These are phyloP conservation scores for Theretra japonica DNA, from an alignment of 2,888 invertebrate species.

Conservation along the genomic window DNA sequence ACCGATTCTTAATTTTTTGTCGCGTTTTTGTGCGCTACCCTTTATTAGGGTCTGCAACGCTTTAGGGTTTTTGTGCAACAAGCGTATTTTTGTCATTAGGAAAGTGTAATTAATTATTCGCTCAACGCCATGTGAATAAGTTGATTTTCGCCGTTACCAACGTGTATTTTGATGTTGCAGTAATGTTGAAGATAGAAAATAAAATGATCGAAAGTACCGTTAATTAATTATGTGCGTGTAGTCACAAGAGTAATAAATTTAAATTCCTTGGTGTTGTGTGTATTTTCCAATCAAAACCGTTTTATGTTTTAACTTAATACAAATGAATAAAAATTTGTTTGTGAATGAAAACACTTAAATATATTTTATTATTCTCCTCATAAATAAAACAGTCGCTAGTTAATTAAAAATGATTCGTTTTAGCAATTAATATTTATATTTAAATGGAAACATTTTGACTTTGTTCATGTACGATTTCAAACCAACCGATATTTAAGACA, in stretches of 20 bases:
- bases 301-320: background rate
- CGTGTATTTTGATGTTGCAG: constrained; percentile 23
- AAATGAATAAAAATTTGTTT: background rate
- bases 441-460: too few species aligned
- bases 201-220: constrained; percentile 22
- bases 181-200: constrained; percentile 20
- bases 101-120: constrained; percentile 37
- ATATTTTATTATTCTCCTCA: background rate
- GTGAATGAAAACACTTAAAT: background rate
- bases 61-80: constrained; percentile 80
- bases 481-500: too few species aligned
- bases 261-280: constrained; percentile 24
- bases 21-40: constrained; percentile 73
- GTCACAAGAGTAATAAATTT: constrained; percentile 27
- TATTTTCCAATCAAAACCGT: constrained; percentile 17
- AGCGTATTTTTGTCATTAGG: constrained; percentile 52
- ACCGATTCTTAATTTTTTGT: constrained; percentile 84
- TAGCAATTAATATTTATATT: background rate
- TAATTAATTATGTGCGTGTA: constrained; percentile 11
- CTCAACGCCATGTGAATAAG: constrained; percentile 14
- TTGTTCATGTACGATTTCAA: too few species aligned
- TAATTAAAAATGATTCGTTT: background rate
- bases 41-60: constrained; percentile 78
- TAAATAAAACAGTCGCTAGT: background rate
- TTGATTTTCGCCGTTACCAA: constrained; percentile 20